Conservation (phyloP, 2,797 vertebrate genomes). For the Microhierax caerulescens region DNA sequence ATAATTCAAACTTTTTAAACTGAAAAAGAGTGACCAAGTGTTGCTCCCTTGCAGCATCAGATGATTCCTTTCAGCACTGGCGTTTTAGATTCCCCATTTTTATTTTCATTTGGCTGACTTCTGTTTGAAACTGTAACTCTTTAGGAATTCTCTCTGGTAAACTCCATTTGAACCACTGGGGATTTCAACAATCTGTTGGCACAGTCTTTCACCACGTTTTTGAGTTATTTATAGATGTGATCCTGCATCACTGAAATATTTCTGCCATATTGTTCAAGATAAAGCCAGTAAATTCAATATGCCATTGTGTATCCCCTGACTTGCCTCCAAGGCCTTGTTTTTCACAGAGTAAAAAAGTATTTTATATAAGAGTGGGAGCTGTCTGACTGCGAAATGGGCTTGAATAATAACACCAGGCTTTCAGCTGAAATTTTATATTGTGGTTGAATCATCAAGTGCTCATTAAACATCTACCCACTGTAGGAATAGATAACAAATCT, state of each 20-base stretch:
- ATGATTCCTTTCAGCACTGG: background rate
- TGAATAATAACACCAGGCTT: slow-evolving; percentile 19
- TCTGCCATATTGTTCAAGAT: slow-evolving; percentile 43
- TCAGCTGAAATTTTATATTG: background rate
- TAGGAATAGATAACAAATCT: background rate
- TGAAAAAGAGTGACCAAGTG: background rate
- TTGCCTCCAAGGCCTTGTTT: slow-evolving; percentile 54
- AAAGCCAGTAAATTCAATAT: slow-evolving; percentile 42
- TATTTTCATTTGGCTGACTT: background rate
- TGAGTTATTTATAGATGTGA: slow-evolving; percentile 24
- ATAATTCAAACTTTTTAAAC: background rate
- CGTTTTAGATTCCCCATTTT: background rate
- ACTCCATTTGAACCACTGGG: slow-evolving; percentile 26
- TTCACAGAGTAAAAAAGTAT: slow-evolving; percentile 30
- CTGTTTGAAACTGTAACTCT: background rate
- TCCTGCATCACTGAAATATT: slow-evolving; percentile 42
- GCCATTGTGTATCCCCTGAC: slow-evolving; percentile 2
- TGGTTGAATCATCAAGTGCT: background rate
- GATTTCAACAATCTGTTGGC: slow-evolving; percentile 45
- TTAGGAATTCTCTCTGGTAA: slow-evolving; percentile 41
- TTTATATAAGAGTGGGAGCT: slow-evolving; percentile 35
- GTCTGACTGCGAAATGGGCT: background rate
- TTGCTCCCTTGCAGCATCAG: background rate
- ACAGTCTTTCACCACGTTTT: background rate
- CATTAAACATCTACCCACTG: slow-evolving; percentile 14